Evolutionary conservation across 2,888 invertebrate species (phyloP).

Genomic region (Polylopha cassiicola): DNA sequence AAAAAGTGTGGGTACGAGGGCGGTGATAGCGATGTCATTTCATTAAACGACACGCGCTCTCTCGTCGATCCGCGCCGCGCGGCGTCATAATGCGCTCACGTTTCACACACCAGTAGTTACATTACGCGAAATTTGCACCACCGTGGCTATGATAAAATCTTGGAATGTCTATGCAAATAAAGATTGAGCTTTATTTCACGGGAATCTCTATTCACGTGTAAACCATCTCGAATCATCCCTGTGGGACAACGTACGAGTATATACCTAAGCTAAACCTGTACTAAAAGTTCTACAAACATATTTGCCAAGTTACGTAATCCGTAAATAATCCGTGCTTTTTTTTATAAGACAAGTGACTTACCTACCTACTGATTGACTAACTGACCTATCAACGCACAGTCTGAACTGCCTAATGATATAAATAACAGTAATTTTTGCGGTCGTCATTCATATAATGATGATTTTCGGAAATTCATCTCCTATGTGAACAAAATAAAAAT

Average conservation of each 20-base stretch:
- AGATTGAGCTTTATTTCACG: slow-evolving; percentile 20
- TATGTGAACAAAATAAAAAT: too few relatives aligned
- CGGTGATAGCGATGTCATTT: slow-evolving; percentile 41
- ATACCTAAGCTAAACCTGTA: slow-evolving; percentile 16
- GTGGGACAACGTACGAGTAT: slow-evolving; percentile 10
- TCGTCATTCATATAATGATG: too few relatives aligned
- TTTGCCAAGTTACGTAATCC: too few relatives aligned
- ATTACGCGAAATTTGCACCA: slow-evolving; percentile 35
- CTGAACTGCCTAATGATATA: too few relatives aligned
- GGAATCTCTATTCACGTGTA: slow-evolving; percentile 18
- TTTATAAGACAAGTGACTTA: too few relatives aligned
- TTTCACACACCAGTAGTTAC: slow-evolving; percentile 49
- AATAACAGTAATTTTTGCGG: too few relatives aligned
- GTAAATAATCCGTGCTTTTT: too few relatives aligned
- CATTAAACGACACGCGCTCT: slow-evolving; percentile 48
- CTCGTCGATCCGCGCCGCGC: slow-evolving; percentile 14
- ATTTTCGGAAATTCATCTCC: too few relatives aligned
- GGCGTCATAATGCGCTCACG: slow-evolving; percentile 31
- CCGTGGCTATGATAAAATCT: slow-evolving; percentile 20
- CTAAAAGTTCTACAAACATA: too few relatives aligned
- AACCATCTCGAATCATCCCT: slow-evolving; percentile 14
- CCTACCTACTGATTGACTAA: too few relatives aligned
- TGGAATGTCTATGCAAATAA: slow-evolving; percentile 20
- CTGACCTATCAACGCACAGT: too few relatives aligned
- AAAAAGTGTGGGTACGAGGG: slow-evolving; percentile 51